Conservation (phyloP, 2,113 vertebrate species). For the Anarrhichthys ocellatus region DNA sequence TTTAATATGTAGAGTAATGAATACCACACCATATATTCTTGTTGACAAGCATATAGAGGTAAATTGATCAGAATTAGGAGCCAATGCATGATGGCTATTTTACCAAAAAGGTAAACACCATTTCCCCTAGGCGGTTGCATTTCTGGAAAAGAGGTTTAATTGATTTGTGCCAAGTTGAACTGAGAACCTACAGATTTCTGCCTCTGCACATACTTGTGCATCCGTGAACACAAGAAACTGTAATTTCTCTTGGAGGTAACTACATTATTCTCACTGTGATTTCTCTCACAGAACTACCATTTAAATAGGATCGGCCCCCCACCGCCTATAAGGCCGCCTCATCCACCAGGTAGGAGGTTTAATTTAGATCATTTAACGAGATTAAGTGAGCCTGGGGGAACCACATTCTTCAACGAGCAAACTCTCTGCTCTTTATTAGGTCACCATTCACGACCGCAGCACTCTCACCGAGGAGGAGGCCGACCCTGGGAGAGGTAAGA, state of each 20-base stretch:
- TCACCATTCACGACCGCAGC: constrained; percentile 64
- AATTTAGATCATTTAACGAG: constrained; percentile 29
- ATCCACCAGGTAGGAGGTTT: constrained; percentile 75
- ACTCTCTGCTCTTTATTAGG: constrained; percentile 42
- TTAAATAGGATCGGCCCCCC: constrained; percentile 89
- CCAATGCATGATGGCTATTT: too few species aligned
- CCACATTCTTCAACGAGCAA: constrained; percentile 4
- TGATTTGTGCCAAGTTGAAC: not conserved
- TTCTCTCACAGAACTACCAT: constrained; percentile 86
- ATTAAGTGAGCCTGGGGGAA: not conserved
- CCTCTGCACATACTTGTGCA: too few species aligned
- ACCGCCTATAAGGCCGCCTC: constrained; percentile 73
- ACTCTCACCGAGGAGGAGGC: constrained; percentile 63
- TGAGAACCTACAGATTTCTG: not conserved
- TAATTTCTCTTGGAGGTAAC: not conserved
- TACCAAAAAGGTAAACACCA: not conserved
- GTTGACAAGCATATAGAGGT: too few species aligned
- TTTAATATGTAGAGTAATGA: too few species aligned
- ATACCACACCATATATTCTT: too few species aligned
- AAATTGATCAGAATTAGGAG: too few species aligned
- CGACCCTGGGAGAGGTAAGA: constrained; percentile 77
- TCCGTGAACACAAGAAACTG: not conserved
- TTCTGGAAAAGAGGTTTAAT: not conserved
- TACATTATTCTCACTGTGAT: not conserved
- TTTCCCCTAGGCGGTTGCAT: not conserved